Conservation (phyloP, 2,888 invertebrate species). For the Hydriomena furcata region DNA sequence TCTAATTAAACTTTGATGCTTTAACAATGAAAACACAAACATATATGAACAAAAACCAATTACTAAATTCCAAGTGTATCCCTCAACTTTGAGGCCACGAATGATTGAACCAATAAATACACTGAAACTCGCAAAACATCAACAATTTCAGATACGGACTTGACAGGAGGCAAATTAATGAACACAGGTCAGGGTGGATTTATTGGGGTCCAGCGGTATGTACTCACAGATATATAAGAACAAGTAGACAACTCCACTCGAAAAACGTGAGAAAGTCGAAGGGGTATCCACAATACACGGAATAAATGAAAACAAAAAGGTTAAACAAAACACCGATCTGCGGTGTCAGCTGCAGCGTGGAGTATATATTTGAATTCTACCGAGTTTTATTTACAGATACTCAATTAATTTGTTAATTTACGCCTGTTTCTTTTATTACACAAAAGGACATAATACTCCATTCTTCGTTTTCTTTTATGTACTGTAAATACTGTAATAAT, state of each 20-base stretch:
- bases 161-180: slow-evolving; percentile 75
- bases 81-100: slow-evolving; percentile 58
- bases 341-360: no score
- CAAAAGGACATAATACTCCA: no score
- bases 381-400: no score
- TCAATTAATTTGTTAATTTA: no score
- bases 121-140: slow-evolving; percentile 74
- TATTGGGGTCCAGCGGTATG: slow-evolving; percentile 59
- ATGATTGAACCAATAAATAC: slow-evolving; percentile 70
- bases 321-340: no score
- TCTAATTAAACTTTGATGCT: slow-evolving; percentile 17
- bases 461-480: no score
- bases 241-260: not conserved
- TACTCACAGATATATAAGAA: slow-evolving; percentile 10
- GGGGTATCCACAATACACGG: no score
- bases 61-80: slow-evolving; percentile 57
- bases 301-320: no score
- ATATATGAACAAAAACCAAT: slow-evolving; percentile 40
- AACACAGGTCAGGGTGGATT: slow-evolving; percentile 70
- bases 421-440: no score
- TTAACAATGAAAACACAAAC: slow-evolving; percentile 23
- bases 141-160: slow-evolving; percentile 75
- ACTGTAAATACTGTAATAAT: no score
- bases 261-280: no score
- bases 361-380: no score